These are phyloP conservation scores for Enhydra lutris DNA, from an alignment of 2,113 vertebrate species.

Conservation along the genomic window DNA sequence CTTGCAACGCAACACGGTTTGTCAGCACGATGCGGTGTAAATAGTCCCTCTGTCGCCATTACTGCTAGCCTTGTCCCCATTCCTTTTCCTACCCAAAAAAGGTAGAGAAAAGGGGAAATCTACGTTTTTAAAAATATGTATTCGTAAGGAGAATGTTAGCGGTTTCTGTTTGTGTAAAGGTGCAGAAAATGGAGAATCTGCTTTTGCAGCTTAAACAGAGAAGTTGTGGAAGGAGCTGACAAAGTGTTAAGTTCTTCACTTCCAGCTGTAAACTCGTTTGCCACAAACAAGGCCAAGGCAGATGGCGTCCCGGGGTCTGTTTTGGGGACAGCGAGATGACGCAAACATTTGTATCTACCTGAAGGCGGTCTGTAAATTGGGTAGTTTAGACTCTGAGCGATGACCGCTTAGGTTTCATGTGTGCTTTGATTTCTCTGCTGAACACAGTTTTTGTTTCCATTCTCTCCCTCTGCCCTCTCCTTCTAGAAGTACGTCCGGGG, in stretches of 20 bases:
- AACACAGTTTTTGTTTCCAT: constrained; percentile 11
- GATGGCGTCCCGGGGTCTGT: not conserved
- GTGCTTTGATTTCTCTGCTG: not conserved
- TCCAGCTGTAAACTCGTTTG: constrained; percentile 58
- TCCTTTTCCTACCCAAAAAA: not conserved
- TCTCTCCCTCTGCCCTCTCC: not conserved
- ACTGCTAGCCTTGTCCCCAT: not conserved
- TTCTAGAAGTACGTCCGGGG: constrained; percentile 90
- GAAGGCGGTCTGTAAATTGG: constrained; percentile 41
- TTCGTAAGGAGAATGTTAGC: not conserved
- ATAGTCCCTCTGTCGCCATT: not conserved
- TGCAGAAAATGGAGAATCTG: not conserved
- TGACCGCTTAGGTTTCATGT: not conserved
- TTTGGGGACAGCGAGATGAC: not conserved
- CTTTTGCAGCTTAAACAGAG: not conserved
- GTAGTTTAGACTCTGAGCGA: not conserved
- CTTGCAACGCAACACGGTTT: rapidly evolving
- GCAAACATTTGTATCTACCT: constrained; percentile 16
- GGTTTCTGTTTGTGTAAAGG: not conserved
- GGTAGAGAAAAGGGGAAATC: not conserved
- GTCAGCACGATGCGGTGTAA: not conserved
- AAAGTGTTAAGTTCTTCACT: constrained; percentile 38
- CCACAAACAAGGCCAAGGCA: constrained; percentile 49
- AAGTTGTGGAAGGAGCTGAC: not conserved
- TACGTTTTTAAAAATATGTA: not conserved